These are phyloP conservation scores for Stratiomys singularior DNA, from an alignment of 2,888 invertebrate genomes.

Conservation along the genomic window DNA sequence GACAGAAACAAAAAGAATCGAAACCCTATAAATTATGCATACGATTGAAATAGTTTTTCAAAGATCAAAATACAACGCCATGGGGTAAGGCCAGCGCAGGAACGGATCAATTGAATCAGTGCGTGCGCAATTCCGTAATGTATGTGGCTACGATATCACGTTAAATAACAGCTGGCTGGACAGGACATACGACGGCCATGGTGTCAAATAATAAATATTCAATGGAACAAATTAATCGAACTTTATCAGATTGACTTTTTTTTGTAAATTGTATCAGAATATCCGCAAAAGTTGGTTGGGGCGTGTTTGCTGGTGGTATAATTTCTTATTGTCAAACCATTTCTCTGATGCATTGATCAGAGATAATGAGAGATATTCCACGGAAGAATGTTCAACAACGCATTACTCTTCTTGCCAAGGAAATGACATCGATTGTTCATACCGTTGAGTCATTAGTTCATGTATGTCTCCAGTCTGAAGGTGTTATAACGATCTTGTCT, in stretches of 20 bases:
- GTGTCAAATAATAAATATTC: conserved; percentile 35
- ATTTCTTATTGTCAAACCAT: too few relatives aligned
- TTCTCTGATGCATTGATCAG: too few relatives aligned
- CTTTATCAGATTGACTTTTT: background rate
- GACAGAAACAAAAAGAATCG: conserved; percentile 6
- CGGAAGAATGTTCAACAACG: too few relatives aligned
- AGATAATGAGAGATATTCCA: too few relatives aligned
- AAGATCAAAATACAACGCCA: background rate
- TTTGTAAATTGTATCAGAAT: background rate
- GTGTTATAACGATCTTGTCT: conserved; percentile 27
- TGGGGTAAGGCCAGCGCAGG: background rate
- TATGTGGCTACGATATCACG: background rate
- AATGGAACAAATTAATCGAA: conserved; percentile 35
- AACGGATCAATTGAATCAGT: background rate
- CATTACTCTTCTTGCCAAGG: background rate
- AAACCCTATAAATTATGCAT: conserved; percentile 36
- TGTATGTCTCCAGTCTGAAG: background rate
- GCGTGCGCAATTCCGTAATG: conserved; percentile 7
- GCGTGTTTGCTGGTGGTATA: too few relatives aligned
- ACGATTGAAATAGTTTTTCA: background rate
- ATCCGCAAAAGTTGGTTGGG: too few relatives aligned
- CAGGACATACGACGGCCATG: background rate
- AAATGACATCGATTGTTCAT: background rate
- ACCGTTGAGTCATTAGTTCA: background rate
- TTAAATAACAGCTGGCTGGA: background rate